phyloP scores from a whole-genome alignment of 92 coral and sea anemone species.

The Umimayanthus chanpuru region DNA sequence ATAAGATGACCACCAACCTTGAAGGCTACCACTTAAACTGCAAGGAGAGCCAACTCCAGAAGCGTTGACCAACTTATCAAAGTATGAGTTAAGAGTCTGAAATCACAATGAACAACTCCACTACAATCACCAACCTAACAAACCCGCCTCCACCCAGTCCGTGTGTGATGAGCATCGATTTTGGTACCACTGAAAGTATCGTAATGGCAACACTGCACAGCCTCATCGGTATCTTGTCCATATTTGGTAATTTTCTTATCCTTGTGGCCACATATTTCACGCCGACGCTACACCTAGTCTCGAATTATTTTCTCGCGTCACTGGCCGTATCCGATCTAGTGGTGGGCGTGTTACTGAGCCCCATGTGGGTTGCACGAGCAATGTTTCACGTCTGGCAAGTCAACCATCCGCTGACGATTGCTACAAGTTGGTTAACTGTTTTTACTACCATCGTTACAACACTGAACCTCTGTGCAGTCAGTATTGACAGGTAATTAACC shows the following conservation, averaged over 20 bases:
- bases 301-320: constrained; percentile 30
- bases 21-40: too few relatives aligned
- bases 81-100: not conserved
- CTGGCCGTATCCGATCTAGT: constrained; percentile 33
- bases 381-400: constrained; percentile 28
- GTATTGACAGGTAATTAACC: constrained; percentile 31
- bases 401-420: constrained; percentile 19
- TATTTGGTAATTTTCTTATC: constrained; percentile 34
- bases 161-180: not conserved
- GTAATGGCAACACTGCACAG: constrained; percentile 13
- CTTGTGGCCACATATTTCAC: constrained; percentile 22
- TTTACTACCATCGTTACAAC: constrained; percentile 33
- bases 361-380: constrained; percentile 40
- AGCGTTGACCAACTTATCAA: too few relatives aligned
- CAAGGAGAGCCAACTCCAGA: too few relatives aligned
- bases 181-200: constrained; percentile 4
- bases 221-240: constrained; percentile 21
- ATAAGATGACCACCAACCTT: too few relatives aligned
- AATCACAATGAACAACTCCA: not conserved
- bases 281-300: constrained; percentile 14
- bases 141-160: not conserved
- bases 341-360: constrained; percentile 25
- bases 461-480: constrained; percentile 38
- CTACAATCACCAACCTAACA: not conserved
- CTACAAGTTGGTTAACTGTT: constrained; percentile 21